A percentile compares a stretch with the other conserved stretches of the same genome.
These are phyloP conservation scores for Eufriesea mexicana DNA, from an alignment of 1,140 invertebrate genomes.

Conservation along the genomic window DNA sequence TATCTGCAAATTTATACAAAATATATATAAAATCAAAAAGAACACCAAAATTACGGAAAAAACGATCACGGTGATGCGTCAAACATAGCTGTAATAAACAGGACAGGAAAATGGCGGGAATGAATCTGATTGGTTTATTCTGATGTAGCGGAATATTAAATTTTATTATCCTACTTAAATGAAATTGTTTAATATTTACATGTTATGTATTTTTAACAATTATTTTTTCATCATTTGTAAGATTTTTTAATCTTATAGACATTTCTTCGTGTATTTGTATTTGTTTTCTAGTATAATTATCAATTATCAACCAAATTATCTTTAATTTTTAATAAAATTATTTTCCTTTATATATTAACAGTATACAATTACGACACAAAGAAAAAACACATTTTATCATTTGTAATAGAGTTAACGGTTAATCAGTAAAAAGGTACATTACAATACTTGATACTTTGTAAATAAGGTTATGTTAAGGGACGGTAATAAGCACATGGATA, in stretches of 20 bases:
- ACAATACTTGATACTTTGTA: background rate
- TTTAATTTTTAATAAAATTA: background rate
- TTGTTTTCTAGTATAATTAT: background rate
- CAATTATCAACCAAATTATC: background rate
- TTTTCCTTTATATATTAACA: background rate
- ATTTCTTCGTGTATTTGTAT: background rate
- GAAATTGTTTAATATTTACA: background rate
- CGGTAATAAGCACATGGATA: background rate
- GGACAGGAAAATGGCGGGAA: conserved; percentile 25
- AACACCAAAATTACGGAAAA: background rate
- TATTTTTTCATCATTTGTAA: background rate
- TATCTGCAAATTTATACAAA: background rate
- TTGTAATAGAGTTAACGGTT: background rate
- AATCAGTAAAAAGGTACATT: background rate
- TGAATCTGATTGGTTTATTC: conserved; percentile 7
- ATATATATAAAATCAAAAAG: background rate
- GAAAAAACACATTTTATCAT: background rate
- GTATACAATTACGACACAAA: background rate
- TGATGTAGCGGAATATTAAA: background rate
- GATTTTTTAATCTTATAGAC: background rate
- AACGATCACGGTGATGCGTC: conserved; percentile 12
- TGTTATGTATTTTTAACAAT: background rate
- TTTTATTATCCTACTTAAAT: background rate
- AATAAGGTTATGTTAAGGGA: background rate
- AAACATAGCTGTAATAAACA: background rate